These are phyloP conservation scores for Pyrgus malvae DNA, from an alignment of 2,888 invertebrate genomes.

Conservation along the genomic window DNA sequence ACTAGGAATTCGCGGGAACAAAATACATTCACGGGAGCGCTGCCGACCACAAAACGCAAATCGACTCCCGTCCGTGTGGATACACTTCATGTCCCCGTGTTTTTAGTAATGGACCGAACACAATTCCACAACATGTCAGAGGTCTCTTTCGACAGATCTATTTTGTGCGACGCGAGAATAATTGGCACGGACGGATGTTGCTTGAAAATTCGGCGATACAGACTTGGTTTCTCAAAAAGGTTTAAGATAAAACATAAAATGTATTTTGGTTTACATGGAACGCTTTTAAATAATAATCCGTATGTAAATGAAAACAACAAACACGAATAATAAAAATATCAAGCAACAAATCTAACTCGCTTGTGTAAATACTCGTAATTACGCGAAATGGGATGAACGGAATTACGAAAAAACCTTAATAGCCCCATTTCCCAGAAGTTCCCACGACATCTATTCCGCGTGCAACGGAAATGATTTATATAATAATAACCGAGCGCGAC, in stretches of 20 bases:
- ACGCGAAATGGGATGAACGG: constrained; percentile 15
- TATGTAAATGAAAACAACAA: not conserved
- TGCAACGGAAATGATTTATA: constrained; percentile 48
- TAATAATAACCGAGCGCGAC: constrained; percentile 31
- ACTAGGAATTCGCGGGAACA: constrained; percentile 26
- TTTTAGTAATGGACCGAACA: constrained; percentile 28
- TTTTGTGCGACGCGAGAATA: constrained; percentile 15
- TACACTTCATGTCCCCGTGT: constrained; percentile 28
- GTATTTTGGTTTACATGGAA: too few species aligned
- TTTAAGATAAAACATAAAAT: too few species aligned
- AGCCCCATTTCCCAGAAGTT: constrained; percentile 46
- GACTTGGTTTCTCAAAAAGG: not conserved
- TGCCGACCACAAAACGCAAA: constrained; percentile 39
- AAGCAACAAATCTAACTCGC: not conserved
- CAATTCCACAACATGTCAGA: constrained; percentile 19
- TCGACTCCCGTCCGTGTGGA: constrained; percentile 32
- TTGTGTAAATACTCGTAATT: constrained; percentile 21
- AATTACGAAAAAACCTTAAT: constrained; percentile 34
- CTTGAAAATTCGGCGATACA: not conserved
- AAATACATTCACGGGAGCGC: constrained; percentile 30
- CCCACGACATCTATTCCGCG: constrained; percentile 58
- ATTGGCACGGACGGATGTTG: constrained; percentile 6
- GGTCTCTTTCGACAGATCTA: constrained; percentile 4
- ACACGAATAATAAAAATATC: not conserved
- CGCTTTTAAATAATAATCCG: too few species aligned